Evolutionary conservation across 2,888 invertebrate genomes (phyloP), one percentile per base, ranked within the genome.

Genomic region (Parnassius glacialis): DNA sequence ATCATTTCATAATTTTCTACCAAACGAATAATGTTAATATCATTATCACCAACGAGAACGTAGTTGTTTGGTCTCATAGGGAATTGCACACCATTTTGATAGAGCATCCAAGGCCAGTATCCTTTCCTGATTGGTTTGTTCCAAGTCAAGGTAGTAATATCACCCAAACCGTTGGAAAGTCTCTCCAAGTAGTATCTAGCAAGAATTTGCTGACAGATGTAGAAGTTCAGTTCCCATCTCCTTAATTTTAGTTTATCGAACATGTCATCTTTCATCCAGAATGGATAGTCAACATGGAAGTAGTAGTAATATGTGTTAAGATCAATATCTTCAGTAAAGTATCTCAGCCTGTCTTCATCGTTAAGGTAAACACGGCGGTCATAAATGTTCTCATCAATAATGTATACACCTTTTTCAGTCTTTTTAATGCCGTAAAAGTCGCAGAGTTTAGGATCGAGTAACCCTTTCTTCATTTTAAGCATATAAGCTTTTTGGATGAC

Each of bases 351-450:
- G 74, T 93, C 92, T 69, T 94, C 94, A 1, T 86, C 83, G 70
- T 92, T 92, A 52, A 92, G 81, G 67, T 87, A 84, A 13, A 82
- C 92, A 72, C 93, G 92, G 75, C 71, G 84, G 76, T 92, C 94
- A 62, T 93, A 94, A 72, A 94, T 92, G 80, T 95, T 95, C 47
- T 94, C 93, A 64, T 94, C 93, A 64, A 96, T 93, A 13, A 94
- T 92, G 72, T 93, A 92, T 7, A 92, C 84, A 57, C 93, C 85
- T 52, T 92, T 88, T 65, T 88, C 87, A 3, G 87, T 88, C 61
- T 81, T 89, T 68, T 84, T 88, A 66, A 93, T 90, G 52, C 92
- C 93, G 64, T 88, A 88, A 70, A 91, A 86, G 68, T 93, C 91
- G 65, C 89, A 87, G 57, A 93, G 84, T 74, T 93, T 93, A 60